Conservation (phyloP, 2,113 vertebrate species). For the Alethe castanea region DNA sequence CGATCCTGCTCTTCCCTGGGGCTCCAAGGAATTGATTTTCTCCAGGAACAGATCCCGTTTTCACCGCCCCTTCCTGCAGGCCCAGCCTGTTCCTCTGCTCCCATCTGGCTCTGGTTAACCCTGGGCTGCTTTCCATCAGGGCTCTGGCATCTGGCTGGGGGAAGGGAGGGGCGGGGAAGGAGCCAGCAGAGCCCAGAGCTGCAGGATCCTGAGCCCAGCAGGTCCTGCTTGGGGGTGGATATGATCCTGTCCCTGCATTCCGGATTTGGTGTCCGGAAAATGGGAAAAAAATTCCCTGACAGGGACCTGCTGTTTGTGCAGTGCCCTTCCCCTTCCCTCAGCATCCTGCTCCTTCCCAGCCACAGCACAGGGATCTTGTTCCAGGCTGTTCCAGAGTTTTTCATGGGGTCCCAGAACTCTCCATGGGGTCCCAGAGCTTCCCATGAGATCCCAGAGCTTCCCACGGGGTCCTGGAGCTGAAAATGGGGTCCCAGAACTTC, state of each 20-base stretch:
- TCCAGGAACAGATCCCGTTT: not conserved
- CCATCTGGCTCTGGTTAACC: slow-evolving; percentile 35
- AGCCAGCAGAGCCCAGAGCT: not conserved
- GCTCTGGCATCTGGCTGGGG: slow-evolving; percentile 13
- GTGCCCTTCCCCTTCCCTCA: not conserved
- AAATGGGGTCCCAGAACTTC: too few species aligned
- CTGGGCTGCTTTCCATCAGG: slow-evolving; percentile 45
- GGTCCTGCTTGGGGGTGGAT: not conserved
- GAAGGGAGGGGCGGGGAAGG: not conserved
- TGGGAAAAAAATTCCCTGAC: not conserved
- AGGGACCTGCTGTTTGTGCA: not conserved
- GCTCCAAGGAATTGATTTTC: not conserved
- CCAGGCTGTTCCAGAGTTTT: too few species aligned
- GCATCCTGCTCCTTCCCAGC: not conserved
- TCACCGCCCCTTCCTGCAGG: not conserved
- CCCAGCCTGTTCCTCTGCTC: not conserved
- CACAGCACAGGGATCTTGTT: not conserved
- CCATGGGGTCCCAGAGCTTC: too few species aligned
- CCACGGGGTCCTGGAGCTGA: too few species aligned
- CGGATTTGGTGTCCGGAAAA: rapidly evolving
- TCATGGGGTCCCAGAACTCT: too few species aligned
- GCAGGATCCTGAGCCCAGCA: not conserved
- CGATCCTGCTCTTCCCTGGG: not conserved
- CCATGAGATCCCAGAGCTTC: too few species aligned
- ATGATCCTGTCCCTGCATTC: not conserved